Evolutionary conservation across 2,888 invertebrate species (phyloP), one percentile per base, ranked within the genome.

Genomic region (Malthinus flaveolus): DNA sequence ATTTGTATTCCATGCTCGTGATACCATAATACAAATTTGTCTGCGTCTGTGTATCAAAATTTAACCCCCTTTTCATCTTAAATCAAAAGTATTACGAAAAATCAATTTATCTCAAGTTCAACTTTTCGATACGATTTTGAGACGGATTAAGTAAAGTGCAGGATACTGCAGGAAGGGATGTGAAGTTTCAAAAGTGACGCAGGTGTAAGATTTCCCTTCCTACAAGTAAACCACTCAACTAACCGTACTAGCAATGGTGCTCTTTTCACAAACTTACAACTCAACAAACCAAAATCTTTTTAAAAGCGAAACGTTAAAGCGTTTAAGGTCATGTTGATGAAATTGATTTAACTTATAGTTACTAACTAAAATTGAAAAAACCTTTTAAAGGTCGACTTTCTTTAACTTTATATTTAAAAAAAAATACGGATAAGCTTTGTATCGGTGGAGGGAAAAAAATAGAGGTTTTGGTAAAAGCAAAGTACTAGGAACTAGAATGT

Each of bases 1-100:
- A 77, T 76, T 77, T 75, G 74, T 74, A 70, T 70, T 68, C 71
- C 71, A 69, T 71, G 69, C 71, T 64, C 69, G 58, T 64, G 68
- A 65, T 64, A 63, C 66, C 64, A 23, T 68, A 66, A 64, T 62
- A 61, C 51, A 62, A 62, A 50, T 55, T 59, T 64, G 59, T 37
- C 47, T 55, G 49, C 48, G 37, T 11, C 34, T 47, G 59, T 44
- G 59, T 44, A 52, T 15, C 45, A 13, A 12, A 32, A 11, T 34
- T 36, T 31, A 31, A 4, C 35, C 4, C 7, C 9, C 5, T 35
- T 35, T 3, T 36, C 9, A 7, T 3, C 4, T 34, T 9, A 34
- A 1, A 34, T 12, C 15, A 15, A n/a, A 42, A 8, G 13, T 42
- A 37, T 39, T 9, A 15, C n/a, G n/a, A n/a, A n/a, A 23, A 3